These are phyloP conservation scores for Petaurus breviceps DNA, from an alignment of 2,113 vertebrate species.

Conservation along the genomic window DNA sequence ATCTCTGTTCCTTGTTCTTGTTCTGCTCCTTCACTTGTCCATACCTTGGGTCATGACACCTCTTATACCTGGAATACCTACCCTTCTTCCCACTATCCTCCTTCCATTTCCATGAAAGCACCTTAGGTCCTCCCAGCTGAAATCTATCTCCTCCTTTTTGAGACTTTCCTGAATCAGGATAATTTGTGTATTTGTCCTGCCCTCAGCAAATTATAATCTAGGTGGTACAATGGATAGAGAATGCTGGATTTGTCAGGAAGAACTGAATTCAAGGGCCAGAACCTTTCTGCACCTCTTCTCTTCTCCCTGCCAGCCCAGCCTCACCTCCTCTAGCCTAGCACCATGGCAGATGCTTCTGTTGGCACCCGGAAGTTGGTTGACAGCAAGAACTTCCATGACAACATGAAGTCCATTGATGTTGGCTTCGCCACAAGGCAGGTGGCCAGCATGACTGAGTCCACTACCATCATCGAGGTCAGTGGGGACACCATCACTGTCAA, in stretches of 20 bases:
- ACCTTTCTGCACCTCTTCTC: too few relatives aligned
- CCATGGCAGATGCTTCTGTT: too few relatives aligned
- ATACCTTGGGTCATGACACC: not conserved
- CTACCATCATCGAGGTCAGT: too few relatives aligned
- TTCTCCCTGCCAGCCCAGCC: too few relatives aligned
- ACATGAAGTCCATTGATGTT: too few relatives aligned
- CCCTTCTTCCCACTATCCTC: not conserved
- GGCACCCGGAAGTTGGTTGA: too few relatives aligned
- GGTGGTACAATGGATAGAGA: not conserved
- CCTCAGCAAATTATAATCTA: not conserved
- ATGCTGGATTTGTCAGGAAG: not conserved
- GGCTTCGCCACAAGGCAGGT: too few relatives aligned
- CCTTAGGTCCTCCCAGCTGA: not conserved
- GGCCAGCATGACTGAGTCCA: too few relatives aligned
- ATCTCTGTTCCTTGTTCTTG: not conserved
- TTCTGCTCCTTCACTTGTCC: not conserved
- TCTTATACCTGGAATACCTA: not conserved
- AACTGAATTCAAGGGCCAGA: not conserved
- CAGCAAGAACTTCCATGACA: too few relatives aligned
- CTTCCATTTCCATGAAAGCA: not conserved
- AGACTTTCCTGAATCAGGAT: not conserved
- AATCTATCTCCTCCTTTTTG: not conserved
- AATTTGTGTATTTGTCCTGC: not conserved
- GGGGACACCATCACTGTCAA: too few relatives aligned
- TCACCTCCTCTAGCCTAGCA: too few relatives aligned